Conservation (phyloP, 1,140 invertebrate genomes). For the Zeugodacus cucurbitae region DNA sequence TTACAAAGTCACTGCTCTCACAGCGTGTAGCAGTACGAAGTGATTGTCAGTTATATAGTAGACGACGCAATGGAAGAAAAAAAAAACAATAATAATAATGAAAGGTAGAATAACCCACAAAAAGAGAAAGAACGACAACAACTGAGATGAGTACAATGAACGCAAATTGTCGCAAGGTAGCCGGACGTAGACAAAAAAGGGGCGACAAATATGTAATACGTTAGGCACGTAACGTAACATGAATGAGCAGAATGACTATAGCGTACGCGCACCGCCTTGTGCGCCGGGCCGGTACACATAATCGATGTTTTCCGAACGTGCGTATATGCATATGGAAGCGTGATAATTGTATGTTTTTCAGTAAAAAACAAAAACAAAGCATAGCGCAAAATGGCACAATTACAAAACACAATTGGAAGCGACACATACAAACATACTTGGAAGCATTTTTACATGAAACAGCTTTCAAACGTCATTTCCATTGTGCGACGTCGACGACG, state of each 20-base stretch:
- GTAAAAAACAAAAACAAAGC: no score
- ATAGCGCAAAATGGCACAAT: slow-evolving; percentile 6
- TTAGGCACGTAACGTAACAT: not conserved
- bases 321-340: not conserved
- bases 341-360: not conserved
- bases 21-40: not conserved
- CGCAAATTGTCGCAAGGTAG: slow-evolving; percentile 41
- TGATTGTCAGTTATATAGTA: not conserved
- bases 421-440: not conserved
- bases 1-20: not conserved
- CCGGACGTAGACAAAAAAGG: slow-evolving; percentile 1
- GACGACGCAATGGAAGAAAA: not conserved
- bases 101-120: not conserved
- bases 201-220: not conserved
- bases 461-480: not conserved
- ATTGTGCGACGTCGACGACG: not conserved
- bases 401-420: not conserved
- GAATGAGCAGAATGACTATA: not conserved
- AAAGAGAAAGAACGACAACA: not conserved
- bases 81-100: not conserved
- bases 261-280: not conserved
- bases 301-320: slow-evolving; percentile 5
- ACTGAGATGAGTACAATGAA: slow-evolving; percentile 40
- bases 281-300: not conserved
- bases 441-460: not conserved